Evolutionary conservation across 2,888 invertebrate species (phyloP), one percentile per base, ranked within the genome.

Genomic region (Bellardia pandia): DNA sequence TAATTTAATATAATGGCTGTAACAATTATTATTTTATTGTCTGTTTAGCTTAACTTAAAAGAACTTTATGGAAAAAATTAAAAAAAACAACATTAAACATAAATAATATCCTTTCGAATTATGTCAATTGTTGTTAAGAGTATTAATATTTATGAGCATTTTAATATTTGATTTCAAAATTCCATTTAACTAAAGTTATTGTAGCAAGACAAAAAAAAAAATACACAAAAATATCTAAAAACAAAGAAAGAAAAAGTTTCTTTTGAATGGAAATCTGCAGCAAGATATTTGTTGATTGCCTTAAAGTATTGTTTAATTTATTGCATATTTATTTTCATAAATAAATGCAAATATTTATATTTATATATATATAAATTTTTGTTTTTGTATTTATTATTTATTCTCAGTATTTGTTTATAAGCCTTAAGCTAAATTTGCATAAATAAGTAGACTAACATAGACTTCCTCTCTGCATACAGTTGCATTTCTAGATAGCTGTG

Each of bases 251-350:
- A 7, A 64, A 58, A 6, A 33, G 33, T 9, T 16, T 33, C 37
- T 30, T 16, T 11, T 45, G 2, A 48, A 37, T 7, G 37, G 2
- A n/a, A 37, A 14, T 60, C 33, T 16, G 9, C 4, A 62, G 16
- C 13, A 68, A 58, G 13, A 62, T 45, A 2, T 48, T 9, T 76
- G 42, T 71, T 51, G 53, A 62, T 62, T 62, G 58, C 85, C 85
- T 72, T 33, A 42, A 76, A 68, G 51, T 81, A 81, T 71, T 37
- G 76, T 86, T 77, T 74, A 81, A 53, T 72, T 81, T 81, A 74
- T 77, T 33, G 42, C 60, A 76, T 56, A 71, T 81, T 77, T 77
- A 81, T 53, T 48, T 69, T 4, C 40, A 16, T 33, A 71, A 79
- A 76, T 76, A 69, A 58, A 76, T 71, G 75, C 69, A 75, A 85